Evolutionary conservation across 1,140 invertebrate species (phyloP).

Genomic region (Pseudomyrmex flavicornis): DNA sequence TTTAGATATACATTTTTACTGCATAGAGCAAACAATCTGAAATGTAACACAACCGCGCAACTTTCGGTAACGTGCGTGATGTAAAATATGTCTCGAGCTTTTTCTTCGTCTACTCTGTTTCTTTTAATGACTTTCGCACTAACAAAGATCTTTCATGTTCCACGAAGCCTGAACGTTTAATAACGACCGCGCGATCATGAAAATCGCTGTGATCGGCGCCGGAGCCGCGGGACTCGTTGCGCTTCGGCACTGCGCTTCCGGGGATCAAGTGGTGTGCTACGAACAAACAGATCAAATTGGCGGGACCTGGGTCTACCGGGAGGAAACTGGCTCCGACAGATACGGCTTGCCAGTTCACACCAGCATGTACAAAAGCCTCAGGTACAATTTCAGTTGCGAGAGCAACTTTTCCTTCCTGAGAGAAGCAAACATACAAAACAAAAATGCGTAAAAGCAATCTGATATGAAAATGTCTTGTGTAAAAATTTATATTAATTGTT

Average conservation of each 20-base stretch:
- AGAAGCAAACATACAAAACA: too few species aligned
- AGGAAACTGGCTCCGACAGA: conserved; percentile 88
- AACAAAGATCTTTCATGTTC: conserved; percentile 23
- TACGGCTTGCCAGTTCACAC: conserved; percentile 93
- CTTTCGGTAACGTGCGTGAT: too few species aligned
- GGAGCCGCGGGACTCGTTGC: conserved; percentile 89
- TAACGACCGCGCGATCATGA: conserved; percentile 78
- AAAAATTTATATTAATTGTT: not conserved
- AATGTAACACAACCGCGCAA: too few species aligned
- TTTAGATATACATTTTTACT: too few species aligned
- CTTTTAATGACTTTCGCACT: conserved; percentile 4
- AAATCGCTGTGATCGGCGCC: conserved; percentile 88
- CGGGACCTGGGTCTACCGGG: conserved; percentile 95
- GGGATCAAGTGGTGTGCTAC: conserved; percentile 78
- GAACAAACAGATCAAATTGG: conserved; percentile 90
- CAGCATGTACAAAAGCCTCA: conserved; percentile 94
- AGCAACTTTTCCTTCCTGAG: conserved; percentile 48
- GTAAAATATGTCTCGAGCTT: too few species aligned
- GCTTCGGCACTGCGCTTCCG: conserved; percentile 86
- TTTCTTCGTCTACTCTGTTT: too few species aligned
- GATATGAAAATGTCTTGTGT: not conserved
- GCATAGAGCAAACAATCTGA: too few species aligned
- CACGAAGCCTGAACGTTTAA: not conserved
- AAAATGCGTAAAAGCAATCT: too few species aligned
- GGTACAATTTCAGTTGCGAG: conserved; percentile 83